Conservation (phyloP, 2,113 vertebrate species). For the Microtus richardsoni region DNA sequence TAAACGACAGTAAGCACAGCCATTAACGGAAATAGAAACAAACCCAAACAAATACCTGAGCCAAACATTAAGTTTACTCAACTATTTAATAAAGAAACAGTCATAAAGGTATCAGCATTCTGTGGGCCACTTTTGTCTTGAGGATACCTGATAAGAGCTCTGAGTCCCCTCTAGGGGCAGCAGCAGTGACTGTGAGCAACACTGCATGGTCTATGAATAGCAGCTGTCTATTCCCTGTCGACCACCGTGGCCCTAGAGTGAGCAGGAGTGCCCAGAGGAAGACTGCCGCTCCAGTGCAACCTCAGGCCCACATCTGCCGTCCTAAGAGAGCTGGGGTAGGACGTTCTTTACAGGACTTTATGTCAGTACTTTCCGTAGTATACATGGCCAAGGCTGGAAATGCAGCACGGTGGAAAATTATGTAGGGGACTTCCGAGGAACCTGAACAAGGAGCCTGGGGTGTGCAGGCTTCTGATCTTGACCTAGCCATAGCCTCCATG, state of each 20-base stretch:
- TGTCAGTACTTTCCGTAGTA: too few relatives aligned
- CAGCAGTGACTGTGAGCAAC: fast-evolving
- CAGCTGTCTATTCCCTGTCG: background rate
- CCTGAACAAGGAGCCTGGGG: background rate
- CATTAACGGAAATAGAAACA: background rate
- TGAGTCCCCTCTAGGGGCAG: background rate
- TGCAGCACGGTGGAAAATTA: background rate
- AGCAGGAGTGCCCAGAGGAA: background rate
- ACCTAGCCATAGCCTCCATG: background rate
- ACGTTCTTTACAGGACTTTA: background rate
- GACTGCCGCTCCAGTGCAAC: background rate
- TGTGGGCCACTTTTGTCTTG: background rate
- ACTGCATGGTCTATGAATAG: background rate
- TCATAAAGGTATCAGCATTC: slow-evolving; percentile 3
- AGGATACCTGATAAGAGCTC: background rate
- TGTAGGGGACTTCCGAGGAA: background rate
- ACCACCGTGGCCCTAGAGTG: background rate
- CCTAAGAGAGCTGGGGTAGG: background rate
- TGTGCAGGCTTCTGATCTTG: background rate
- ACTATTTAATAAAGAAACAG: slow-evolving; percentile 24
- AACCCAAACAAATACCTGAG: background rate
- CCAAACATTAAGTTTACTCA: background rate
- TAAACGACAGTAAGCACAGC: background rate
- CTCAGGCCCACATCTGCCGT: background rate
- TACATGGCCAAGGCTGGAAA: background rate